These are phyloP conservation scores for Sternarchorhynchus goeldii DNA, from an alignment of 2,797 vertebrate species.

Conservation along the genomic window DNA sequence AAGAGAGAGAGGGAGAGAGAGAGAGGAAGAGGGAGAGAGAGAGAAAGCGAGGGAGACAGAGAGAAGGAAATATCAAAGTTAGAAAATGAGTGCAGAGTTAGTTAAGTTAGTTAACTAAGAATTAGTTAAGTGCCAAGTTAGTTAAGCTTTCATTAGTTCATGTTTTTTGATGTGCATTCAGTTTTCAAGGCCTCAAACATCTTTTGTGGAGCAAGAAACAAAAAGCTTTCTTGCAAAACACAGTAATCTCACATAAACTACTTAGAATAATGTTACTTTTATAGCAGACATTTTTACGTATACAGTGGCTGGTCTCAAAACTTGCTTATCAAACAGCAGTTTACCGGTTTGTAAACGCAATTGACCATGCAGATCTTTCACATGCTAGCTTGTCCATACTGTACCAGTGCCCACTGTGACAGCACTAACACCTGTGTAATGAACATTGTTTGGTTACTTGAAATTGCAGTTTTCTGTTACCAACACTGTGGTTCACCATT, in stretches of 20 bases:
- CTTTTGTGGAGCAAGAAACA: not conserved
- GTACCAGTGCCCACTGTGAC: not conserved
- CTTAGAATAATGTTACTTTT: not conserved
- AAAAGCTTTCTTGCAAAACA: not conserved
- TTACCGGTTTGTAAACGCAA: too few relatives aligned
- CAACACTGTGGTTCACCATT: not conserved
- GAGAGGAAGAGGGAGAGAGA: not conserved
- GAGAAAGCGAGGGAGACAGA: not conserved
- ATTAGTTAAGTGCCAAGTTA: not conserved
- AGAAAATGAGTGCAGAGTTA: constrained; percentile 4
- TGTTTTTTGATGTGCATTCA: not conserved
- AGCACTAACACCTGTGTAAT: not conserved
- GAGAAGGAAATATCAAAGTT: constrained; percentile 13
- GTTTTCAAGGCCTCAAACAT: constrained; percentile 1
- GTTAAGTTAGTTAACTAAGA: too few relatives aligned
- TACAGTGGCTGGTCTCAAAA: not conserved
- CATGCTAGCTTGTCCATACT: not conserved
- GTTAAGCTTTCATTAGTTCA: constrained; percentile 19
- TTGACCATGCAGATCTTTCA: not conserved
- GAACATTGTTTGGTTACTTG: not conserved
- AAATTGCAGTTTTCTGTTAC: constrained; percentile 2
- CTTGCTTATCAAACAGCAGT: too few relatives aligned
- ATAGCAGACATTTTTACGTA: not conserved
- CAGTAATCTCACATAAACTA: not conserved
- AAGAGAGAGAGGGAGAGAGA: too few relatives aligned